Base-by-base conservation (phyloP, 2,113 vertebrate genomes). In the Euleptes europaea region DNA sequence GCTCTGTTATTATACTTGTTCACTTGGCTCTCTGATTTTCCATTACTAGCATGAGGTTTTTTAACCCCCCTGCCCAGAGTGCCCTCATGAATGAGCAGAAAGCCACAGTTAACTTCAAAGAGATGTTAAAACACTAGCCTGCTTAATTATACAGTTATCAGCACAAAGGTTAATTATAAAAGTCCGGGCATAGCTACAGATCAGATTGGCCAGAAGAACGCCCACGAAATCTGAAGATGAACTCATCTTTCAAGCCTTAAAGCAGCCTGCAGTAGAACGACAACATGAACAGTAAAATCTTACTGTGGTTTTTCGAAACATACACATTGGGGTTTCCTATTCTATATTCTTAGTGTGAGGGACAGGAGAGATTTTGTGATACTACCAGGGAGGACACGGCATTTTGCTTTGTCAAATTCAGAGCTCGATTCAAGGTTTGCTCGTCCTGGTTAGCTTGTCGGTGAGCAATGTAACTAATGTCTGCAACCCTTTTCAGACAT, bases 131-230 rank as follows among this genome's bases (percentile, higher is more conserved):
- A 33, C 9, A 84, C 88, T 28, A 33, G 6, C 12, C 84, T 80
- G 4, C 38, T 26, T 92, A 86, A 51, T 86, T 84, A 54, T 40
- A 23, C 26, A 72, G 75, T 82, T 74, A 78, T 81, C 57, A 54
- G 71, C 28, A 90, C 84, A 76, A 76, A 84, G 88, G 80, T 86
- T 85, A 82, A 76, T 63, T 83, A 89, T 74, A 63, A 81, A 80
- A n/a, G 54, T 14, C 42, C 60, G 26, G 51, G 78, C 60, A 76
- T 57, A 80, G 79, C 63, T 66, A 7, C 26, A 51, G 38, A 75
- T 89, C 90, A 86, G 28, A 79, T 3, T 44, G 70, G 75, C 78
- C 74, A 33, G 9, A 72, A 67, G 80, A 35, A 69, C 66, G 51
- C 60, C 49, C 5, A 33, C 60, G 73, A 51, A 81, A 67, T 28